These are phyloP conservation scores for Chrysolina americana DNA, from an alignment of 2,888 invertebrate species.

Conservation along the genomic window DNA sequence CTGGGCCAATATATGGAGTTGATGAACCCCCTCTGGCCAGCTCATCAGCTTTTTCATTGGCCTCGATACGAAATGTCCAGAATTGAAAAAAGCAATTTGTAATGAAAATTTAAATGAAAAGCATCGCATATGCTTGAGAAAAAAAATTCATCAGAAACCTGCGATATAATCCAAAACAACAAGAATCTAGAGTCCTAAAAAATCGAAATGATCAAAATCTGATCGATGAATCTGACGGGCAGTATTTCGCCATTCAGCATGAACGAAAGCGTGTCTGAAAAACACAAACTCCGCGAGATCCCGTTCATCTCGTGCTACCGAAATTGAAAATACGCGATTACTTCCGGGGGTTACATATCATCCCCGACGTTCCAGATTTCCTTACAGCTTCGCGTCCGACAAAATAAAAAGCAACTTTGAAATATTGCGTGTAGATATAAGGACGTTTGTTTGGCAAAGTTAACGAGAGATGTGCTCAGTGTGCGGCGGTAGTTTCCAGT, in stretches of 20 bases:
- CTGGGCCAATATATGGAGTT: too few species aligned
- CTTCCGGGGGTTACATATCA: conserved; percentile 33
- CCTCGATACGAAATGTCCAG: too few species aligned
- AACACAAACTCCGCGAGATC: background rate
- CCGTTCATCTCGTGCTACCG: conserved; percentile 10
- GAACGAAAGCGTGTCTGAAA: background rate
- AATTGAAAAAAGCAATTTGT: too few species aligned
- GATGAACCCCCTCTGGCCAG: too few species aligned
- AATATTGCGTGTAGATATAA: conserved; percentile 47
- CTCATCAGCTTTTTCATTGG: too few species aligned
- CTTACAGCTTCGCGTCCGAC: conserved; percentile 28
- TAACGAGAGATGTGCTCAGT: conserved; percentile 48
- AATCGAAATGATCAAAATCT: too few species aligned
- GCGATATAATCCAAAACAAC: too few species aligned
- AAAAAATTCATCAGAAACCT: too few species aligned
- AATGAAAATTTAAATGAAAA: too few species aligned
- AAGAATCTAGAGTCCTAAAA: too few species aligned
- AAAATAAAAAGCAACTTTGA: conserved; percentile 43
- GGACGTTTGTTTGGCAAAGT: conserved; percentile 40
- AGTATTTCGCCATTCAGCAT: background rate
- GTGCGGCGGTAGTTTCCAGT: conserved; percentile 42
- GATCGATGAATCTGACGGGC: too few species aligned
- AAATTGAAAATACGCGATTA: background rate
- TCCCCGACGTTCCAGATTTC: conserved; percentile 33
- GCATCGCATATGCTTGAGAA: too few species aligned